These are phyloP conservation scores for Hemibagrus wyckioides DNA, from an alignment of 2,113 vertebrate genomes.

Conservation along the genomic window DNA sequence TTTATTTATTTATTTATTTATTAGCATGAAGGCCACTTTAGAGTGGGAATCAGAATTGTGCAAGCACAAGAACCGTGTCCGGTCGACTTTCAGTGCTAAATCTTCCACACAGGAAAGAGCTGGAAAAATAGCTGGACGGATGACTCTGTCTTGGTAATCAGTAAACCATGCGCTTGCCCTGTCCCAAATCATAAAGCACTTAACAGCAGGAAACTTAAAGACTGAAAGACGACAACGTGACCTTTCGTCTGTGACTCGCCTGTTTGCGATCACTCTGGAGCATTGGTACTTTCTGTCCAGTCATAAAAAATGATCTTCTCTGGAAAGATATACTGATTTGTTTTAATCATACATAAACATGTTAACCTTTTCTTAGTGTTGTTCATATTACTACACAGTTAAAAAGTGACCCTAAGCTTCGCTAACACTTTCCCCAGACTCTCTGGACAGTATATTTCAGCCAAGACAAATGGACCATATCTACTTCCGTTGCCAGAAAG, in stretches of 20 bases:
- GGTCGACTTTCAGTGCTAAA: no score
- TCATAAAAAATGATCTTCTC: not conserved
- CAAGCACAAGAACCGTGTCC: not conserved
- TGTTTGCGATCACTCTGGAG: not conserved
- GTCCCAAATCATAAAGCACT: conserved; percentile 24
- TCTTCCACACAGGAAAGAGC: not conserved
- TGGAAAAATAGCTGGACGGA: not conserved
- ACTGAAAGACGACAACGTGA: not conserved
- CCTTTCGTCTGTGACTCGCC: conserved; percentile 3
- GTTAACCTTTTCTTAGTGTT: not conserved
- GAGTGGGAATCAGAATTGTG: not conserved
- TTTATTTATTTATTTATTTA: not conserved
- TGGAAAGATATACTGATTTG: not conserved
- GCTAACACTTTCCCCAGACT: conserved; percentile 8
- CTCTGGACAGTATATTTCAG: conserved; percentile 16
- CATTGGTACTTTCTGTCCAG: not conserved
- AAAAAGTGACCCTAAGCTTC: not conserved
- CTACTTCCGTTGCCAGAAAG: not conserved
- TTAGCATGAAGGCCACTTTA: not conserved
- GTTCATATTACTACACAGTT: not conserved
- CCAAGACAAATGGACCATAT: conserved; percentile 39
- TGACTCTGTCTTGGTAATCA: conserved; percentile 26
- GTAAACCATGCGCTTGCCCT: not conserved
- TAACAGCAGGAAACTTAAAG: not conserved
- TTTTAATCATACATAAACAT: not conserved